Conservation (phyloP, 2,888 invertebrate genomes). For the Mythimna pallens region DNA sequence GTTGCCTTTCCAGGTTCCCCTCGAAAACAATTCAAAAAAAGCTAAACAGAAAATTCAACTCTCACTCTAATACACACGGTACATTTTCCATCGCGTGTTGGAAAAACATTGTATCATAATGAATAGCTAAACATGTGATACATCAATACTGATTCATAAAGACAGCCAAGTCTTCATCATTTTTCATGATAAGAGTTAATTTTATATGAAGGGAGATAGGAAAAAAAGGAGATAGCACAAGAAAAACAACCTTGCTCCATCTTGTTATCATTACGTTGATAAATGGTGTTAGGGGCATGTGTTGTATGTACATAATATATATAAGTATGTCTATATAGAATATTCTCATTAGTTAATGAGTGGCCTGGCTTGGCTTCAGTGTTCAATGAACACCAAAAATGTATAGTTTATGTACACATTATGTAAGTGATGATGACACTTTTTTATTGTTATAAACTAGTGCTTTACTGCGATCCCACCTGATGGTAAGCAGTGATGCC, state of each 20-base stretch:
- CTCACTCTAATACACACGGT: too few relatives aligned
- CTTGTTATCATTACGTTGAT: conserved; percentile 51
- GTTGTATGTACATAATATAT: conserved; percentile 1
- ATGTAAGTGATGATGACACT: too few relatives aligned
- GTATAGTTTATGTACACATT: not conserved
- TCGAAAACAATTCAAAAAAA: too few relatives aligned
- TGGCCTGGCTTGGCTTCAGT: not conserved
- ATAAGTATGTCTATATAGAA: not conserved
- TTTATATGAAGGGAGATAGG: conserved; percentile 29
- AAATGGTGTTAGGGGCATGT: conserved; percentile 31
- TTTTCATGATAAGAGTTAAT: conserved; percentile 51
- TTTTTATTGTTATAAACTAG: too few relatives aligned
- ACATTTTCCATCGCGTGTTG: conserved; percentile 8
- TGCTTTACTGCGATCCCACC: too few relatives aligned
- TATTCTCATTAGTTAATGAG: conserved; percentile 35
- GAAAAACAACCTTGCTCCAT: conserved; percentile 37
- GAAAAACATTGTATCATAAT: conserved; percentile 15
- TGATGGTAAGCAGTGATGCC: too few relatives aligned
- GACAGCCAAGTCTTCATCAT: conserved; percentile 38
- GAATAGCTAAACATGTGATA: conserved; percentile 36
- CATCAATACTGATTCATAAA: conserved; percentile 35
- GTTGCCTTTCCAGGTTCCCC: too few relatives aligned
- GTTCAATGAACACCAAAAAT: not conserved
- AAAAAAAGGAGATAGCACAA: conserved; percentile 6
- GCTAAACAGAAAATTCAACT: not conserved